Base-by-base conservation (phyloP, 2,888 invertebrate species). In the Encarsia formosa region DNA sequence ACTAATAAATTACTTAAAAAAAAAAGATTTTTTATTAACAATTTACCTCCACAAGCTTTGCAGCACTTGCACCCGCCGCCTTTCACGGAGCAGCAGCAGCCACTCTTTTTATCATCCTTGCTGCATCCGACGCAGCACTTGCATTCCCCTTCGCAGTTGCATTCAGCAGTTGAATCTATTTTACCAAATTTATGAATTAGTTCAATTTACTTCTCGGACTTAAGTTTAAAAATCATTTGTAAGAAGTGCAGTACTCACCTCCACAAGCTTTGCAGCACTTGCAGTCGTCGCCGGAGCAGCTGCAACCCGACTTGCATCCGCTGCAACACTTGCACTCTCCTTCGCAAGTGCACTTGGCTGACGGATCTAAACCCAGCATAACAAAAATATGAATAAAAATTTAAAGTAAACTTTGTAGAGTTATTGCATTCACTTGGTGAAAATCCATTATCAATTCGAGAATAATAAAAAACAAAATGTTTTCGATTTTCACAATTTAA, bases 251-350 rank as follows among this genome's bases (percentile, higher is more conserved):
- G n/a, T n/a, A n/a, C n/a, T n/a, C n/a, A 48, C 46, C 46, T 34
- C 34, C 35, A 31, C 53, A 53, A 23, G 53, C 53, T 16, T 3
- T 32, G 29, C 53, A 53, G 9, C 53, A 53, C 11, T 49, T 49
- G 40, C 53, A 53, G 15, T 5, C 15, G 6, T 11, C 26, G n/a
- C n/a, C 16, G 15, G n/a, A 9, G 5, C 15, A n/a, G 34, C 8
- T 13, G 13, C 8, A 8, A 29, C 8, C 8, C 8, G 26, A 11
- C 18, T 16, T 13, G 23, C 39, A 39, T 13, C 16, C 23, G 22
- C 23, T 23, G 18, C 52, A 52, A 22, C 52, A 52, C 15, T 52
- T 48, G 18, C 52, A 52, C 4, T 32, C 19, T 2, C 19, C 39
- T 15, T 18, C 41, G 9, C 53, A 53, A 2, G 39, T 22, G 18